phyloP scores from a whole-genome alignment of 2,888 invertebrate genomes.

The Zygothrica quintamaculata region DNA sequence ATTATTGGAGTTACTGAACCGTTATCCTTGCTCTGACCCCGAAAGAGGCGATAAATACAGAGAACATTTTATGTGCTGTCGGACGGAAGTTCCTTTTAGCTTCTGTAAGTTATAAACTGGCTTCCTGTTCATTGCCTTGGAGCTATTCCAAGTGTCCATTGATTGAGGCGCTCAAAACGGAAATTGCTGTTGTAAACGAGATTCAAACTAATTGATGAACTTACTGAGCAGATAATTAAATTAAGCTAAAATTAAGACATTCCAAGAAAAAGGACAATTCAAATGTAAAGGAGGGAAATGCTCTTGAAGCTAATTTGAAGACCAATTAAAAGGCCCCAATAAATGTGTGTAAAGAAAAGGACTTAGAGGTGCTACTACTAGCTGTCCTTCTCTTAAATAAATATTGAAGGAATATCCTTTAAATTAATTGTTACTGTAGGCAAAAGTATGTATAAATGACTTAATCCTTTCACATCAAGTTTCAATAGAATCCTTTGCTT shows the following conservation, averaged over 20 bases:
- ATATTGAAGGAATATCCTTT: too few relatives aligned
- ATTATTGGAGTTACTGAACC: conserved; percentile 70
- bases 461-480: not conserved
- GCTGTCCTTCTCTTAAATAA: too few relatives aligned
- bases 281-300: too few relatives aligned
- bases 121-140: conserved; percentile 11
- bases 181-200: not conserved
- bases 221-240: too few relatives aligned
- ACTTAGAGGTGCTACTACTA: too few relatives aligned
- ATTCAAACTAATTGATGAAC: too few relatives aligned
- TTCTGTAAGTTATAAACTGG: conserved; percentile 10
- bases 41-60: conserved; percentile 30
- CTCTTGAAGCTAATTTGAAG: not conserved
- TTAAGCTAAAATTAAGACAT: too few relatives aligned
- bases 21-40: conserved; percentile 36
- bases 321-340: too few relatives aligned
- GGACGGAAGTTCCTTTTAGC: conserved; percentile 42
- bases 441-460: too few relatives aligned
- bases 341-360: too few relatives aligned
- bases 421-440: too few relatives aligned
- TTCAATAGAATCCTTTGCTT: conserved; percentile 2
- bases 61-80: conserved; percentile 21
- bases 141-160: conserved; percentile 8
- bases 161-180: conserved; percentile 4
- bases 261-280: too few relatives aligned